These are phyloP conservation scores for Bergia sp. DNA, from an alignment of 92 coral and sea anemone genomes.

Conservation along the genomic window DNA sequence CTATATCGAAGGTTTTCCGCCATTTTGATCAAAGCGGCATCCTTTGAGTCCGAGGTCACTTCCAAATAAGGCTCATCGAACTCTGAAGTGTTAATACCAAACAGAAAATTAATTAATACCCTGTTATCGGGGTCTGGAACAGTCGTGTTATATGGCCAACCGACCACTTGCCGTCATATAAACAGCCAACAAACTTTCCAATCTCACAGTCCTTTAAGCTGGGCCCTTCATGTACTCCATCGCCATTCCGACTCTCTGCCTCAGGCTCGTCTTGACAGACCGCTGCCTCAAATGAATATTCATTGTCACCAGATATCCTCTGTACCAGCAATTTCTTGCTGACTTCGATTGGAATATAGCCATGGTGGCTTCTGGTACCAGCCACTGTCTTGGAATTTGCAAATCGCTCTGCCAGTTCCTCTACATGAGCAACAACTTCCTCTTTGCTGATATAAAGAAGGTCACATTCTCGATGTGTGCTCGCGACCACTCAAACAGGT, in stretches of 20 bases:
- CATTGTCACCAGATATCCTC: slow-evolving; percentile 23
- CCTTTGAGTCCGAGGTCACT: too few relatives aligned
- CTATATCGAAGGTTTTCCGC: too few relatives aligned
- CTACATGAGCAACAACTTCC: neutral
- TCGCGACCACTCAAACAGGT: neutral
- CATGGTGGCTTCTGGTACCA: slow-evolving; percentile 21
- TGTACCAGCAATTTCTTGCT: neutral
- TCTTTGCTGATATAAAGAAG: neutral
- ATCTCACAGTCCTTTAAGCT: slow-evolving; percentile 9
- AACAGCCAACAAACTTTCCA: neutral
- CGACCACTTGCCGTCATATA: neutral
- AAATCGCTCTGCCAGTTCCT: neutral
- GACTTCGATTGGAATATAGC: neutral
- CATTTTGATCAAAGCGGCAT: too few relatives aligned
- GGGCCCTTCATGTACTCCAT: neutral
- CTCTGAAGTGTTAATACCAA: too few relatives aligned
- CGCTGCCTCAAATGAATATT: neutral
- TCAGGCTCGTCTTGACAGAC: neutral
- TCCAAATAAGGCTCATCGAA: too few relatives aligned
- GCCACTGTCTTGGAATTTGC: neutral
- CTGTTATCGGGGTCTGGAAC: too few relatives aligned
- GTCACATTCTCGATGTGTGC: slow-evolving; percentile 4
- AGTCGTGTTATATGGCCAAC: too few relatives aligned
- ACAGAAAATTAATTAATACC: too few relatives aligned
- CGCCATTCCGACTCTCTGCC: neutral